A percentile compares a stretch with the other conserved stretches of the same genome.
Conservation (phyloP, 2,888 invertebrate species). For the Terebella lapidaria region DNA sequence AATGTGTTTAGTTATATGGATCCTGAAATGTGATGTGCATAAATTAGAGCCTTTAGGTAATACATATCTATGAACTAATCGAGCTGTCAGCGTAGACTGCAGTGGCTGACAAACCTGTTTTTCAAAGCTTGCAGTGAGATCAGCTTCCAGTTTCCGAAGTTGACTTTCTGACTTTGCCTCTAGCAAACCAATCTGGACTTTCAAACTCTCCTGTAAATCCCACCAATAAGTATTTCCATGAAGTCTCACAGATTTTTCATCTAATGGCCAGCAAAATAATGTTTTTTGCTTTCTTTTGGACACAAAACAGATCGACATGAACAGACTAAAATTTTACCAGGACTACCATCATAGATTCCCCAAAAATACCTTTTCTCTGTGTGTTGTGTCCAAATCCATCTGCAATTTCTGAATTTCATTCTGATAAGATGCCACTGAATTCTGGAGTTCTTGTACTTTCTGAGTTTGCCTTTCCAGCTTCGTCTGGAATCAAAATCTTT, state of each 20-base stretch:
- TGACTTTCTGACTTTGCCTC: constrained; percentile 45
- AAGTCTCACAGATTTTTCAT: too few species aligned
- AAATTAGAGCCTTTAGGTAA: too few species aligned
- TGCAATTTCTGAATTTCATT: background rate
- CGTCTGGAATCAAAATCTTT: background rate
- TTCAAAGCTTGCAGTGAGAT: constrained; percentile 39
- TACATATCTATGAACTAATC: too few species aligned
- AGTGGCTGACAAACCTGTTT: constrained; percentile 37
- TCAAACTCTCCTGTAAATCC: constrained; percentile 39
- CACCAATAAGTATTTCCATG: background rate
- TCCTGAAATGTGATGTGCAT: too few species aligned
- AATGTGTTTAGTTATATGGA: too few species aligned
- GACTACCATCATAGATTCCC: too few species aligned
- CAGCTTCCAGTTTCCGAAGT: constrained; percentile 41
- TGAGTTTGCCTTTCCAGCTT: background rate
- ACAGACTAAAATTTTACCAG: too few species aligned
- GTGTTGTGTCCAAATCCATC: background rate
- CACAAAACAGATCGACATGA: too few species aligned
- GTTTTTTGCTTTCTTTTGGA: too few species aligned
- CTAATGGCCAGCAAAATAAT: too few species aligned
- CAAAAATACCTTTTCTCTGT: background rate
- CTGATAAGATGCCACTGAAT: background rate
- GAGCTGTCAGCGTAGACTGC: too few species aligned
- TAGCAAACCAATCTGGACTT: constrained; percentile 45
- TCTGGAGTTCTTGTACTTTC: background rate